Evolutionary conservation across 2,113 vertebrate genomes (phyloP).

Genomic region (Jacana jacana): DNA sequence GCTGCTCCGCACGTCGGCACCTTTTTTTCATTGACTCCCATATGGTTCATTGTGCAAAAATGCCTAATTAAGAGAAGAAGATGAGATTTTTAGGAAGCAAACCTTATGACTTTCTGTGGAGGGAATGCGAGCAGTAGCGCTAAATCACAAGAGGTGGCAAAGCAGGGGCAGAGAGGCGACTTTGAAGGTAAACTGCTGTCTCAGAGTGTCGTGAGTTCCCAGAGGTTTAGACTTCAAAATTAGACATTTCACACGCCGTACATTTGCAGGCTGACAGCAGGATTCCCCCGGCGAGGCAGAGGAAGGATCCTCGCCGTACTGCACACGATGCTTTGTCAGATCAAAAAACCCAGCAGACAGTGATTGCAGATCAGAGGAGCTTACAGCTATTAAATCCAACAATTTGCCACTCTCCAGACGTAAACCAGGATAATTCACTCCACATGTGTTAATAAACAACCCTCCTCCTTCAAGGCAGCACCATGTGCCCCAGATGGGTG

Average conservation of each 20-base stretch:
- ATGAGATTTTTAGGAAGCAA: not conserved
- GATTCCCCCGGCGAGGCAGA: not conserved
- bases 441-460: rapidly evolving
- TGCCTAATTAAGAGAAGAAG: not conserved
- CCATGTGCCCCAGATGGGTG: rapidly evolving
- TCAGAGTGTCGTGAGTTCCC: not conserved
- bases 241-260: not conserved
- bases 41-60: not conserved
- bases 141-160: not conserved
- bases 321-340: not conserved
- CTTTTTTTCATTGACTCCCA: not conserved
- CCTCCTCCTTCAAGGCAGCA: not conserved
- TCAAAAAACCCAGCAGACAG: not conserved
- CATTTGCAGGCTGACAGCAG: not conserved
- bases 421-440: not conserved
- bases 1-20: not conserved
- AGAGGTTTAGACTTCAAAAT: not conserved
- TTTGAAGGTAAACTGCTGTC: not conserved
- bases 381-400: not conserved
- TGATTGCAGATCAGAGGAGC: slow-evolving; percentile 6
- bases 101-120: not conserved
- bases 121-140: not conserved
- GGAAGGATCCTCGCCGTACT: not conserved
- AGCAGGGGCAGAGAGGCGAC: not conserved
- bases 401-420: not conserved